Percentiles rank a stretch among this genome's conserved stretches.
Conservation (phyloP, 2,888 invertebrate genomes). For the Corythucha ciliata region DNA sequence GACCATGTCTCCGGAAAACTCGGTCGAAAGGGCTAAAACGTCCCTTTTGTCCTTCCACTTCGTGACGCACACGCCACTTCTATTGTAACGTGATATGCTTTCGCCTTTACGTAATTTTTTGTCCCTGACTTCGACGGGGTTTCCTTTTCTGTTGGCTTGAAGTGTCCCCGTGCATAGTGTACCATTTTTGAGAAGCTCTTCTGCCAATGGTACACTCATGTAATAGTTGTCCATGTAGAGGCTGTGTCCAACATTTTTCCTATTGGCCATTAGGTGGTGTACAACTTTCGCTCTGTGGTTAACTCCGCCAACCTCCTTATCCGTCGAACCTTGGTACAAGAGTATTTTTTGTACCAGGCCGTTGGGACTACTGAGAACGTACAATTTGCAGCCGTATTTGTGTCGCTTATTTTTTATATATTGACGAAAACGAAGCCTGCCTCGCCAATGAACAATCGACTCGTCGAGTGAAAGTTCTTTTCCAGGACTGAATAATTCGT, state of each 20-base stretch:
- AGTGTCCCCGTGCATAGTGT: slow-evolving; percentile 41
- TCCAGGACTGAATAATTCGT: slow-evolving; percentile 23
- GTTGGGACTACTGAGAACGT: slow-evolving; percentile 36
- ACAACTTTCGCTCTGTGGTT: slow-evolving; percentile 37
- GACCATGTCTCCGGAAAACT: slow-evolving; percentile 15
- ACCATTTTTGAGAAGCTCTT: slow-evolving; percentile 32
- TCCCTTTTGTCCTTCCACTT: slow-evolving; percentile 18
- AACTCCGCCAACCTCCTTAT: slow-evolving; percentile 26
- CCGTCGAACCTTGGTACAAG: slow-evolving; percentile 5
- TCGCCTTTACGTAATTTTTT: slow-evolving; percentile 30
- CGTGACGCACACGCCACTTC: slow-evolving; percentile 11
- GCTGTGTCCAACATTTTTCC: slow-evolving; percentile 36
- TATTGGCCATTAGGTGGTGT: slow-evolving; percentile 37
- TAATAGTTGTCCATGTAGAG: slow-evolving; percentile 40
- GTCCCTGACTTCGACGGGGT: slow-evolving; percentile 32
- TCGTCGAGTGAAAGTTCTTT: slow-evolving; percentile 27
- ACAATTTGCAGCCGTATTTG: slow-evolving; percentile 39
- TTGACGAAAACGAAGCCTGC: slow-evolving; percentile 37
- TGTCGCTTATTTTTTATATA: slow-evolving; percentile 38
- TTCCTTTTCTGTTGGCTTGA: slow-evolving; percentile 32
- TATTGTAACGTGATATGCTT: slow-evolving; percentile 14
- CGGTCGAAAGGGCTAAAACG: slow-evolving; percentile 10
- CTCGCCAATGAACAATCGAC: slow-evolving; percentile 30
- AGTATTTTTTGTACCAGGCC: slow-evolving; percentile 29
- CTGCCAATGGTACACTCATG: slow-evolving; percentile 37